Evolutionary conservation across 1,140 invertebrate species (phyloP), one percentile per base, ranked within the genome.

Genomic region (Venustaconcha ellipsiformis): DNA sequence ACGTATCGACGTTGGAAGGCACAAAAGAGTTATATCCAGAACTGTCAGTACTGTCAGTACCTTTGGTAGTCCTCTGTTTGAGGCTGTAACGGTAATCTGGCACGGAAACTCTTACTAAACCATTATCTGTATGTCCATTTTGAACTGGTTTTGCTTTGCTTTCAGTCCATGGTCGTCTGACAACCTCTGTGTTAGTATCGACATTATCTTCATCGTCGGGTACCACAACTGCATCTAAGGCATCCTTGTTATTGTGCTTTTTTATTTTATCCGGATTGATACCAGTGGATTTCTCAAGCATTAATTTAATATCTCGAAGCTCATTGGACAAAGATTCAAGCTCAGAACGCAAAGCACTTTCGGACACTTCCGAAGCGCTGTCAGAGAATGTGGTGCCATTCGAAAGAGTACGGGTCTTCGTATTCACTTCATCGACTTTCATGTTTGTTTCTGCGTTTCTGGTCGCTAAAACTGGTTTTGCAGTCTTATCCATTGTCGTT

Each of bases 301-400:
- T 76, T 23, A 70, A 20, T 48, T 76, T 76, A 37, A 76, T 76
- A 70, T 76, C 74, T 64, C 74, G 67, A 20, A 76, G 57, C 23
- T 76, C 74, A 56, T 76, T 67, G 55, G 74, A 76, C 57, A 76
- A 56, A 30, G 23, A 69, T 63, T 76, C 74, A 30, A 76, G 74
- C 74, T 76, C 74, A 30, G 30, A 26, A 15, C 74, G 66, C 13
- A 76, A 58, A 57, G 74, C 74, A 2, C 30, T 37, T 18, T 76
- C 74, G 4, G 74, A 76, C 2, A 76, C 74, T 55, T 76, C 74
- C 15, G 74, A 76, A n/a, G 26, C 55, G 30, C 14, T 74, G 57
- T 74, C 72, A 55, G 30, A 62, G 20, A 69, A 20, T 37, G 70
- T 68, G 14, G 67, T 20, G 18, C 37, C 37, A 48, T 48, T 76